A percentile compares a stretch with the other conserved stretches of the same genome.
These are phyloP conservation scores for Marisa cornuarietis DNA, from an alignment of 1,140 invertebrate genomes.

Conservation along the genomic window DNA sequence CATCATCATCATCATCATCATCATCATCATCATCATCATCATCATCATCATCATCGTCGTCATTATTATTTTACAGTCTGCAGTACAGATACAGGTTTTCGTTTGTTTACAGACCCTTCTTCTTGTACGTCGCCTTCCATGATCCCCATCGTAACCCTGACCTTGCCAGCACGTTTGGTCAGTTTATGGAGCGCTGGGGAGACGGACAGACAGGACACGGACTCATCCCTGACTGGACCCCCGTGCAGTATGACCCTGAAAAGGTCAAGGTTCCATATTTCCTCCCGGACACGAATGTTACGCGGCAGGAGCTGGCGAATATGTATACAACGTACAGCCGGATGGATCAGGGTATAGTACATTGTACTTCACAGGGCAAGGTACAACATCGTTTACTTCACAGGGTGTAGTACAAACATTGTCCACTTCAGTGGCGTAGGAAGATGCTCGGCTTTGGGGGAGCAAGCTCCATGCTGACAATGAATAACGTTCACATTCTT, in stretches of 20 bases:
- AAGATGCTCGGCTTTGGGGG: no score
- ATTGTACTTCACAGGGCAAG: no score
- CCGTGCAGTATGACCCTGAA: conserved; percentile 83
- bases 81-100: neutral
- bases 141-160: conserved; percentile 85
- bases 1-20: no score
- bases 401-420: no score
- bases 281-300: conserved; percentile 82
- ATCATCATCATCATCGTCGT: no score
- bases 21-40: no score
- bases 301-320: conserved; percentile 81
- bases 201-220: conserved; percentile 82
- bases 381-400: no score
- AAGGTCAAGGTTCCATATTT: conserved; percentile 83
- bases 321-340: conserved; percentile 90
- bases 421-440: no score
- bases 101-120: conserved; percentile 75
- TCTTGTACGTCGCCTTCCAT: conserved; percentile 87
- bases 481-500: no score
- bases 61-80: no score
- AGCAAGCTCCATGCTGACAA: no score
- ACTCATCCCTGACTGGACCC: conserved; percentile 85
- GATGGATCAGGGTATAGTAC: conserved; percentile 67
- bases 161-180: conserved; percentile 77
- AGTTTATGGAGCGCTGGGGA: conserved; percentile 90